Base-by-base conservation (phyloP, 1,140 invertebrate species). In the Stegodyphus dumicola region DNA sequence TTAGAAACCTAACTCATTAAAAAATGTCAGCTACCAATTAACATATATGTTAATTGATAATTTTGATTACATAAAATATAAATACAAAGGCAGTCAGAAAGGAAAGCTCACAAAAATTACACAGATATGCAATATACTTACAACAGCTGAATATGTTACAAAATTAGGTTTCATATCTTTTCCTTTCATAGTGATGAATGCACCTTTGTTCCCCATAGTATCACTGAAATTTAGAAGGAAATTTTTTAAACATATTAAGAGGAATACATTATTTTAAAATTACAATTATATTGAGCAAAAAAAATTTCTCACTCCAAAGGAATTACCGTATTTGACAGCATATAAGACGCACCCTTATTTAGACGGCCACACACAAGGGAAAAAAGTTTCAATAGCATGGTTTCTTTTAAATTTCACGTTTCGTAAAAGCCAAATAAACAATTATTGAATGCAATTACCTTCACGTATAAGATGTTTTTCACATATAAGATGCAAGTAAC, bases 141-240 rank as follows among this genome's bases (percentile, higher is more conserved):
- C 96, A 93, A 99, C 97, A 89, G 97, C 97, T 90, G 95, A 94
- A 90, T 98, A 99, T 15, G 95, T 94, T 73, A 94, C 96, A 92
- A 95, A 98, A 87, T 96, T 94, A 60, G 98, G 98, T 89, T 93
- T 94, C 91, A 99, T 93, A 89, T 96, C 94, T 90, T 96, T 95
- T 78, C 98, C 98, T 79, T 94, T 96, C 89, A 99, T 93, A 86
- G 94, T 98, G 89, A 99, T 99, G 91, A 97, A 99, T 89, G 98
- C 98, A 90, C 98, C 98, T 91, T 95, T 95, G 92, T 99, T 99
- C 89, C 96, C 97, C 95, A 99, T 98, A 71, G 96, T 96, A 94
- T 99, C 98, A 94, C 97, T 98, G 90, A 75, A 93, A 93, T 15
- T 9, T 54, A 54, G 54, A 10, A 73, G 6, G 33, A 33, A 33